phyloP scores from a whole-genome alignment of 2,797 vertebrate species.

The Gastrophryne carolinensis region DNA sequence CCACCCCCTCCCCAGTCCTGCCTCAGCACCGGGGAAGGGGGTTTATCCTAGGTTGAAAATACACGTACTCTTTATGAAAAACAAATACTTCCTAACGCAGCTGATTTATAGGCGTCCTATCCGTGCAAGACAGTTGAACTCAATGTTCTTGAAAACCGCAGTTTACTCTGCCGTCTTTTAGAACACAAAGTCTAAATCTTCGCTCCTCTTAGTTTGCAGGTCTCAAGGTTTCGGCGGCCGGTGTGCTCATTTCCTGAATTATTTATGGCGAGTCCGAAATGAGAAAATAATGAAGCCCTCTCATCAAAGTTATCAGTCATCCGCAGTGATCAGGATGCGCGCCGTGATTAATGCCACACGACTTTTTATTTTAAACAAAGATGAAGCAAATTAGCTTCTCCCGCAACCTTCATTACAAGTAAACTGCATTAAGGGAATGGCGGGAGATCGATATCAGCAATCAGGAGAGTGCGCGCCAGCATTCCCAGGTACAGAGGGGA shows the following conservation, averaged over 20 bases:
- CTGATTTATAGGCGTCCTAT: background rate
- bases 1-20: too few species aligned
- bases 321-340: constrained; percentile 41
- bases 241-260: constrained; percentile 56
- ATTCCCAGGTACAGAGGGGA: constrained; percentile 3
- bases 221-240: constrained; percentile 10
- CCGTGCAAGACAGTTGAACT: background rate
- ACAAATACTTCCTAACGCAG: too few species aligned
- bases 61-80: too few species aligned
- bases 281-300: constrained; percentile 53
- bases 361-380: constrained; percentile 20
- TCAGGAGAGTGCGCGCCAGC: constrained; percentile 39
- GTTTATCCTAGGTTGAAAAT: too few species aligned
- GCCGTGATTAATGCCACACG: constrained; percentile 43
- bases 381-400: constrained; percentile 30
- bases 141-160: background rate
- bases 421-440: constrained; percentile 39
- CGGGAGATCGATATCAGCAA: constrained; percentile 42
- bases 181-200: background rate
- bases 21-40: too few species aligned
- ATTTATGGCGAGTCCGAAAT: constrained; percentile 58
- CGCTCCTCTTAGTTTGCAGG: background rate
- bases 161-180: background rate
- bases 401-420: constrained; percentile 40
- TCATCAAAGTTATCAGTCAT: constrained; percentile 52